phyloP scores from a whole-genome alignment of 2,888 invertebrate species.

The Liodrosophila aerea region DNA sequence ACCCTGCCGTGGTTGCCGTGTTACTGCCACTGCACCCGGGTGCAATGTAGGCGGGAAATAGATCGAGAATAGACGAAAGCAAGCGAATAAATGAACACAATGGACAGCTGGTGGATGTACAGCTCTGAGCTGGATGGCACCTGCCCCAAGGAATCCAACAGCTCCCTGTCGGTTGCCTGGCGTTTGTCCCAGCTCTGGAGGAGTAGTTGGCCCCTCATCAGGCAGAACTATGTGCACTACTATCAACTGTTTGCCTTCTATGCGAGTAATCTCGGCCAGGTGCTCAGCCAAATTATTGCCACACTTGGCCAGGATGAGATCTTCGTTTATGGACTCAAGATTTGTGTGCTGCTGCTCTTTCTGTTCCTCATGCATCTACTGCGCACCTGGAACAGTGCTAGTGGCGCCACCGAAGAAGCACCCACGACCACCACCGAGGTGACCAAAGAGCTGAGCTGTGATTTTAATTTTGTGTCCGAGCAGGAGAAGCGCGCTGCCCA shows the following conservation, averaged over 20 bases:
- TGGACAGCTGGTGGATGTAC: slow-evolving; percentile 57
- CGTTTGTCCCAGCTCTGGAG: slow-evolving; percentile 28
- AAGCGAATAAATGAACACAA: slow-evolving; percentile 22
- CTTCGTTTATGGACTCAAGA: slow-evolving; percentile 71
- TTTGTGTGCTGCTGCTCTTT: slow-evolving; percentile 67
- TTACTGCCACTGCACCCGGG: slow-evolving; percentile 33
- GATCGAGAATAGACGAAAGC: slow-evolving; percentile 12
- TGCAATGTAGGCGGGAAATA: slow-evolving; percentile 56
- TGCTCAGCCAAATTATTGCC: slow-evolving; percentile 25
- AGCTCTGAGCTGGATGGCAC: slow-evolving; percentile 29
- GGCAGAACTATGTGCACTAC: slow-evolving; percentile 34
- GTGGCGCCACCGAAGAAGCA: slow-evolving; percentile 1
- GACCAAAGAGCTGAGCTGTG: slow-evolving; percentile 65
- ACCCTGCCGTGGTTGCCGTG: background rate
- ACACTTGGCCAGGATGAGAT: slow-evolving; percentile 61
- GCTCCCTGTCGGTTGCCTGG: slow-evolving; percentile 25
- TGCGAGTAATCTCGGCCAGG: slow-evolving; percentile 18
- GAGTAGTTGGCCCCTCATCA: slow-evolving; percentile 20
- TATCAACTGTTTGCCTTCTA: slow-evolving; percentile 37
- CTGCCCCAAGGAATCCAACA: slow-evolving; percentile 62
- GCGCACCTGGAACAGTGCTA: slow-evolving; percentile 22
- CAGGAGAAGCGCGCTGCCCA: slow-evolving; percentile 67
- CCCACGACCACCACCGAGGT: slow-evolving; percentile 21
- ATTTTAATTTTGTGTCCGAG: slow-evolving; percentile 73
- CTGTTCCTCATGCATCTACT: slow-evolving; percentile 70